Evolutionary conservation across 2,888 invertebrate species (phyloP), one percentile per base, ranked within the genome.

Genomic region (Lasioglossum leucozonium): DNA sequence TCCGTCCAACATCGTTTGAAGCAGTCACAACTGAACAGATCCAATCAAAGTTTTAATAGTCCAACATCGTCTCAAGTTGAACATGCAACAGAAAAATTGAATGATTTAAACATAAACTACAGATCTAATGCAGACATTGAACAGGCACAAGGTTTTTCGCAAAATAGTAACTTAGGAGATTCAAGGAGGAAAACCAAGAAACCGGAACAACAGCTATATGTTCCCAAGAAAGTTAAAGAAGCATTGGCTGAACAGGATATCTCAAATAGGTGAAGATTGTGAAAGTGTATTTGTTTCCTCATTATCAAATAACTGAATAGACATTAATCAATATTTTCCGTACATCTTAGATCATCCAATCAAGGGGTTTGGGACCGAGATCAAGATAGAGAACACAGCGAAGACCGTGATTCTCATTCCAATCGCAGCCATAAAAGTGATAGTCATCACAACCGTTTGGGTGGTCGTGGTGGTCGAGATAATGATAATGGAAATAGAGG

Each of bases 181-280:
- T 81, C 82, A 62, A 85, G 84, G 81, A 89, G 91, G 86, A 95
- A 94, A 92, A 93, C 90, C 85, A 96, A 95, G 89, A 96, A 96
- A 93, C 96, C 96, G n/a, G 96, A 96, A 88, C 96, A 96, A 91
- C 95, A 94, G 86, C 93, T 96, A 74, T 96, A 96, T 91, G 95
- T 96, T 88, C 96, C 96, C 47, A 95, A 95, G 91, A 95, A 95
- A 85, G 94, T 95, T 77, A 95, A 95, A 84, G 95, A 95, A 92
- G 95, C 95, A 79, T 89, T 94, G 90, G 95, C 94, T 85, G 95
- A 94, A 83, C 93, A 93, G 83, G 95, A 95, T 85, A 90, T 91
- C 83, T 85, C 89, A 30, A 94, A 94, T 86, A 94, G 94, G 94
- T 94, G 90, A 85, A 79, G 72, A 77, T 16, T 76, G n/a, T 62